phyloP scores from a whole-genome alignment of 2,797 vertebrate genomes.

The Coendou prehensilis region DNA sequence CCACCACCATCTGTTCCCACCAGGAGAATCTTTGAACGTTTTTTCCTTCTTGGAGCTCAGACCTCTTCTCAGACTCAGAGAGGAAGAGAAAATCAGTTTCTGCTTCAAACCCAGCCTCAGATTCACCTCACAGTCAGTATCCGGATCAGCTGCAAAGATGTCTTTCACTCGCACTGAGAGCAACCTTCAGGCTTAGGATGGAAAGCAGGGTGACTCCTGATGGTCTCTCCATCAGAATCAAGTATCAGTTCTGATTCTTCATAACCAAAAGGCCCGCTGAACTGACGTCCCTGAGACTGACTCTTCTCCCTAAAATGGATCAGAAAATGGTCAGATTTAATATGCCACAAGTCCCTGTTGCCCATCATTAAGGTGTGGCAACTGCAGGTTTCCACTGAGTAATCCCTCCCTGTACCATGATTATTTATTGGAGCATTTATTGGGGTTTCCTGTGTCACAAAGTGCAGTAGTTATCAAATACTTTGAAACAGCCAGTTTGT shows the following conservation, averaged over 20 bases:
- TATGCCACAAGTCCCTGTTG: neutral
- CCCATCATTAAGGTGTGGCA: neutral
- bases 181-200: neutral
- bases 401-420: neutral
- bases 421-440: neutral
- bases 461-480: neutral
- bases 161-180: neutral
- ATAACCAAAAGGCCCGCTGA: neutral
- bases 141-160: neutral
- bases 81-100: neutral
- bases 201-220: neutral
- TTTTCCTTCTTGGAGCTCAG: neutral
- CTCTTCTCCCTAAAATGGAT: neutral
- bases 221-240: neutral
- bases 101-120: neutral
- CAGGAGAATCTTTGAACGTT: neutral
- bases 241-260: neutral
- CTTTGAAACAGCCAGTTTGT: slow-evolving; percentile 8
- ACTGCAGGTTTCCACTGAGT: neutral
- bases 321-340: neutral
- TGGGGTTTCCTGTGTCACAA: neutral
- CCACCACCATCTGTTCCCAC: rapidly evolving
- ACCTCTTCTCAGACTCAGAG: neutral
- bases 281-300: neutral
- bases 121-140: neutral